phyloP scores from a whole-genome alignment of 2,888 invertebrate genomes.

The Pandemis cinnamomeana region DNA sequence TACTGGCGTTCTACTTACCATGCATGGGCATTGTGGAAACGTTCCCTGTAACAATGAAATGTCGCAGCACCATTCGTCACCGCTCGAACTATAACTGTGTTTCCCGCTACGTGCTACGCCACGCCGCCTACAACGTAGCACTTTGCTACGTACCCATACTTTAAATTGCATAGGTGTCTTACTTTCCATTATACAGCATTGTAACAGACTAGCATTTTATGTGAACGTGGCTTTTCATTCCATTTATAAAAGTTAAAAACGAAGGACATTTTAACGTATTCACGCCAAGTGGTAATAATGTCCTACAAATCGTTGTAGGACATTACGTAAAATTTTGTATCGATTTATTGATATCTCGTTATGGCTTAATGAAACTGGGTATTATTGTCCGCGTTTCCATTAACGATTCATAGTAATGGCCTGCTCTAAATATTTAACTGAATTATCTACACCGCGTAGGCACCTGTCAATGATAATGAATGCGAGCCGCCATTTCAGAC shows the following conservation, averaged over 20 bases:
- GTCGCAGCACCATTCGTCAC: conserved; percentile 24
- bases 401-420: conserved; percentile 47
- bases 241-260: background rate
- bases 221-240: background rate
- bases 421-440: conserved; percentile 53
- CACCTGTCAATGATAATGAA: conserved; percentile 57
- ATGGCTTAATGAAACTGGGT: conserved; percentile 22
- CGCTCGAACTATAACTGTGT: conserved; percentile 70
- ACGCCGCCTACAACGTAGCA: conserved; percentile 68
- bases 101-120: conserved; percentile 72
- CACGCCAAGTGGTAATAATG: background rate
- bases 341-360: conserved; percentile 37
- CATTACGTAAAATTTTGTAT: conserved; percentile 31
- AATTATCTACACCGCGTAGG: conserved; percentile 48
- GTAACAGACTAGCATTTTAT: background rate
- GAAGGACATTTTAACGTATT: background rate
- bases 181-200: background rate
- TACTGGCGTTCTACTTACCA: conserved; percentile 10
- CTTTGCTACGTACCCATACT: conserved; percentile 61
- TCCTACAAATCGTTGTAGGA: background rate
- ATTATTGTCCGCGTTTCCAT: conserved; percentile 27
- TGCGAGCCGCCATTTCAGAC: conserved; percentile 49
- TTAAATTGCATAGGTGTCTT: conserved; percentile 48
- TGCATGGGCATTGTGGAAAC: conserved; percentile 42
- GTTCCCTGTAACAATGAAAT: conserved; percentile 26